phyloP scores from a whole-genome alignment of 2,113 vertebrate species.

The Passer montanus region DNA sequence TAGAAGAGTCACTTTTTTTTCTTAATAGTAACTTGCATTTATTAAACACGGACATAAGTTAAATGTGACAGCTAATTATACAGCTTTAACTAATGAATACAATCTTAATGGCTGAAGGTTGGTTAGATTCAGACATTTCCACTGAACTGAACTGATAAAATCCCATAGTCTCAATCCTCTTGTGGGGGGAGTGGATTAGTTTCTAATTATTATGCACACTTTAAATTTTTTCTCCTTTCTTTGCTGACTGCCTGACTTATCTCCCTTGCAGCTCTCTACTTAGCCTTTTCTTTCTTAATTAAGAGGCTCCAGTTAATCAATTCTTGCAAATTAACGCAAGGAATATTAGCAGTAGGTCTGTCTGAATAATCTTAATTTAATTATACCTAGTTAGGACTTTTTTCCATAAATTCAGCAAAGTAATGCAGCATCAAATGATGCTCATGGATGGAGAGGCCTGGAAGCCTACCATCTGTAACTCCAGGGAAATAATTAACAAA shows the following conservation, averaged over 20 bases:
- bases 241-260: slow-evolving; percentile 33
- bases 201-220: slow-evolving; percentile 47
- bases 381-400: not conserved
- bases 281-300: slow-evolving; percentile 60
- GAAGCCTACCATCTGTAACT: not conserved
- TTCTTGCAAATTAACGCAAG: slow-evolving; percentile 47
- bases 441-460: not conserved
- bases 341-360: slow-evolving; percentile 34
- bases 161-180: not conserved
- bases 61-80: slow-evolving; percentile 50
- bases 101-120: not conserved
- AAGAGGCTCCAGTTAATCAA: slow-evolving; percentile 48
- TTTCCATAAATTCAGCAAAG: not conserved
- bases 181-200: not conserved
- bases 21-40: not conserved
- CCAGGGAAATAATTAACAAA: not conserved
- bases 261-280: slow-evolving; percentile 30
- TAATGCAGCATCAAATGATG: not conserved
- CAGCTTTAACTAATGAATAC: slow-evolving; percentile 27
- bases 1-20: not conserved
- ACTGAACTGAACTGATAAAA: not conserved
- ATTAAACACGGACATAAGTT: slow-evolving; percentile 21
- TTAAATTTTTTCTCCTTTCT: slow-evolving; percentile 37
- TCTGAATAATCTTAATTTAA: slow-evolving; percentile 55
- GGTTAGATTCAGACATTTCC: not conserved